These are phyloP conservation scores for Eilema griseolum DNA, from an alignment of 2,888 invertebrate species.

Conservation along the genomic window DNA sequence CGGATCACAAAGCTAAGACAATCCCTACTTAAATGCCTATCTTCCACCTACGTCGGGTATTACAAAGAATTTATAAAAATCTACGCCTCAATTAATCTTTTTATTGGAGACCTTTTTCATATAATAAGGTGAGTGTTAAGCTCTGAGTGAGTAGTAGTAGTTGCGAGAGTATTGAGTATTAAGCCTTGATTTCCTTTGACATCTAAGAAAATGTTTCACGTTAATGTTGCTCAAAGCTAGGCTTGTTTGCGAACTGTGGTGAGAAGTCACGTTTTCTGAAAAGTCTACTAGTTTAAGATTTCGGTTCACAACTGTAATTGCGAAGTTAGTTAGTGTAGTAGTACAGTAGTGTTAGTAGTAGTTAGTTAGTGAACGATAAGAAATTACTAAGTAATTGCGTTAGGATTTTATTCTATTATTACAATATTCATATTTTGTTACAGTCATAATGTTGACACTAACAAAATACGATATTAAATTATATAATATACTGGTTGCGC, in stretches of 20 bases:
- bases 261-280: neutral
- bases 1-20: slow-evolving; percentile 51
- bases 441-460: too few relatives aligned
- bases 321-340: too few relatives aligned
- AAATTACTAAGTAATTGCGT: too few relatives aligned
- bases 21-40: slow-evolving; percentile 48
- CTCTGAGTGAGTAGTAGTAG: too few relatives aligned
- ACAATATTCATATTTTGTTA: too few relatives aligned
- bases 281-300: neutral
- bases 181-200: neutral
- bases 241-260: neutral
- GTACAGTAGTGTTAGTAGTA: too few relatives aligned
- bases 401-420: too few relatives aligned
- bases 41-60: slow-evolving; percentile 37
- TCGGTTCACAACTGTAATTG: too few relatives aligned
- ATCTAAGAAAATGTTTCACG: neutral
- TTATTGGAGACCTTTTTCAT: slow-evolving; percentile 4
- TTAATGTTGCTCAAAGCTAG: neutral
- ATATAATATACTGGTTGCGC: too few relatives aligned
- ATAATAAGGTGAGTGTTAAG: slow-evolving; percentile 1
- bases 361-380: too few relatives aligned
- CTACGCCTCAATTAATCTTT: slow-evolving; percentile 17
- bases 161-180: too few relatives aligned
- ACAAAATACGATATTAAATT: too few relatives aligned
- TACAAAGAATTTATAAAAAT: slow-evolving; percentile 30